These are phyloP conservation scores for Acrossocheilus fasciatus DNA, from an alignment of 2,797 vertebrate species.

Conservation along the genomic window DNA sequence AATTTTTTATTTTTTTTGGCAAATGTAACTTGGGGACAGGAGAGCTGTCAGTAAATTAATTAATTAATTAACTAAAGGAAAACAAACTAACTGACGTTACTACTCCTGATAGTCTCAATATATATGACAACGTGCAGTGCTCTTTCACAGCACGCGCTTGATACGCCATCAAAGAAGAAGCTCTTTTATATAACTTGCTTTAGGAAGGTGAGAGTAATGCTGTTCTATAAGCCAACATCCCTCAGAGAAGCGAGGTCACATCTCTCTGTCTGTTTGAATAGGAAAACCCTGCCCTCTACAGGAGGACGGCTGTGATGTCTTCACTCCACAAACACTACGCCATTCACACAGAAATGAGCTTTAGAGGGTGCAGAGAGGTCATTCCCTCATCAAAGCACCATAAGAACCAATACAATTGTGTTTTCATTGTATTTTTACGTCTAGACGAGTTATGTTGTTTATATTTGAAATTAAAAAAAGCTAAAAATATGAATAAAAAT, in stretches of 20 bases:
- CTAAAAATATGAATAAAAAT: background rate
- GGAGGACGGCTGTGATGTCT: constrained; percentile 65
- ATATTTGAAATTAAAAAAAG: background rate
- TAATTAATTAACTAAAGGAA: background rate
- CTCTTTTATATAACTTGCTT: constrained; percentile 45
- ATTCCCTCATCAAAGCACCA: background rate
- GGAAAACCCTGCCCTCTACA: constrained; percentile 86
- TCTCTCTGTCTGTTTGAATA: constrained; percentile 62
- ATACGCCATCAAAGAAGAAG: constrained; percentile 25
- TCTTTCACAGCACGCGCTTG: constrained; percentile 5
- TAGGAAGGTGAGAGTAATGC: constrained; percentile 42
- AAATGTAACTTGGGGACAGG: background rate
- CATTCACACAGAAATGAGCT: constrained; percentile 33
- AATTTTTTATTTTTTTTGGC: background rate
- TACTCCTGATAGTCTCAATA: background rate
- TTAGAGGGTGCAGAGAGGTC: constrained; percentile 29
- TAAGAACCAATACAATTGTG: background rate
- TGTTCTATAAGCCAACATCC: constrained; percentile 41
- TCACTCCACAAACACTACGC: background rate
- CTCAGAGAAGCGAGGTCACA: constrained; percentile 63
- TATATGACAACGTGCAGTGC: constrained; percentile 40
- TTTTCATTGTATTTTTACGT: background rate
- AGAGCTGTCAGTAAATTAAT: background rate
- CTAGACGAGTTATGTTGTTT: background rate
- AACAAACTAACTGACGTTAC: background rate